These are phyloP conservation scores for Helobdella robusta DNA, from an alignment of 2,888 invertebrate genomes.

Conservation along the genomic window DNA sequence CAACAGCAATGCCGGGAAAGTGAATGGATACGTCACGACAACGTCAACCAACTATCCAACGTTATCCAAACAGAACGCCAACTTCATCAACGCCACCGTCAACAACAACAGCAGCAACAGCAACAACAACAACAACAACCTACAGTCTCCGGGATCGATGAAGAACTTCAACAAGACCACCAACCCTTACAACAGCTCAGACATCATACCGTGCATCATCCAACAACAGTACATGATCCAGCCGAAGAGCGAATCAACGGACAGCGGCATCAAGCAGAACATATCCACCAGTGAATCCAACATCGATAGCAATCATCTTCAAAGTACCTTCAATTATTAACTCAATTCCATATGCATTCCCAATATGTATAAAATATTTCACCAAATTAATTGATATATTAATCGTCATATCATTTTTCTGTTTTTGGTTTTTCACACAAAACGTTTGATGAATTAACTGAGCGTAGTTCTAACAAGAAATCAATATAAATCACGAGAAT, in stretches of 20 bases:
- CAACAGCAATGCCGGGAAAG: too few species aligned
- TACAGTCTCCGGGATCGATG: background rate
- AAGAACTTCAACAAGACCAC: slow-evolving; percentile 9
- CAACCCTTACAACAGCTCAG: slow-evolving; percentile 5
- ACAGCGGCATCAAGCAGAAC: slow-evolving; percentile 12
- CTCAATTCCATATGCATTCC: background rate
- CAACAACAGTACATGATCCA: slow-evolving; percentile 25
- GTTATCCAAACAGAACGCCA: slow-evolving; percentile 3
- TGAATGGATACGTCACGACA: too few species aligned
- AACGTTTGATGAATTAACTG: too few species aligned
- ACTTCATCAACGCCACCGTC: background rate
- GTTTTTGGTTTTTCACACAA: too few species aligned
- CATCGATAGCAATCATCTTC: slow-evolving; percentile 8
- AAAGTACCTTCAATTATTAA: slow-evolving; percentile 7
- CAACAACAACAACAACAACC: background rate
- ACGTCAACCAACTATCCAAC: background rate
- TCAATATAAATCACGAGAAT: background rate
- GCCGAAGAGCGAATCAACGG: slow-evolving; percentile 14
- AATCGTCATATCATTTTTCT: too few species aligned
- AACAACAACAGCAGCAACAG: background rate
- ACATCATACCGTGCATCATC: slow-evolving; percentile 18
- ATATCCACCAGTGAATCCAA: slow-evolving; percentile 21
- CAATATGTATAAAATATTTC: too few species aligned
- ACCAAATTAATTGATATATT: too few species aligned
- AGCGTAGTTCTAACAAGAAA: too few species aligned